Base-by-base conservation (phyloP, 2,888 invertebrate genomes). In the Amphipoea lucens region DNA sequence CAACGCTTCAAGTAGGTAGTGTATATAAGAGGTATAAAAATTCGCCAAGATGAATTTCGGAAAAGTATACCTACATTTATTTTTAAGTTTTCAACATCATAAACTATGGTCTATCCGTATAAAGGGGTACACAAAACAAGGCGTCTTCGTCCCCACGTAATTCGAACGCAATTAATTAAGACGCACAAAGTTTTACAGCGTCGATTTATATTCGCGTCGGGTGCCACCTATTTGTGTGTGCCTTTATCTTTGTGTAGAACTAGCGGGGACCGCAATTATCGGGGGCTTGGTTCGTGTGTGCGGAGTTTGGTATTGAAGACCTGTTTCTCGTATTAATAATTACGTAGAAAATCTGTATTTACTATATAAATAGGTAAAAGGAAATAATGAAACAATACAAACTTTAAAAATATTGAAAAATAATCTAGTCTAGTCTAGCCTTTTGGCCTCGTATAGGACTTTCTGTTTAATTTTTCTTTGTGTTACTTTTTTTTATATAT, bases 81-180 rank as follows among this genome's bases (percentile, higher is more conserved):
- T 17, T 51, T 51, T 17, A 51, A 51, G 0, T 6, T 17, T 12
- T 29, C 2, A n/a, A 29, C 29, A 29, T 29, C 29, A 29, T 36
- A 36, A 36, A 36, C 36, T 36, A 36, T 36, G 29, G 69, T 77
- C 70, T 66, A 60, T 65, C 60, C 23, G 62, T 73, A 45, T 54
- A 81, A 81, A 80, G 74, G 73, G 73, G 74, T 68, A 78, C 72
- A 87, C 88, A 77, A 87, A 90, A 85, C 90, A 89, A 88, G 82
- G 78, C 87, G 79, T 67, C 82, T 79, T 69, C 79, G 82, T 72
- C 79, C 83, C 85, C 75, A 83, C 87, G 93, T 93, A 94, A 94
- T 93, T 93, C 93, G 92, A 94, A 94, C 92, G 92, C 94, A 95
- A 96, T 96, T 96, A 96, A 96, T 96, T 95, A 94, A 93, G 91